These are phyloP conservation scores for Schizopygopsis malacanthus DNA, from an alignment of 2,797 vertebrate genomes.

Conservation along the genomic window DNA sequence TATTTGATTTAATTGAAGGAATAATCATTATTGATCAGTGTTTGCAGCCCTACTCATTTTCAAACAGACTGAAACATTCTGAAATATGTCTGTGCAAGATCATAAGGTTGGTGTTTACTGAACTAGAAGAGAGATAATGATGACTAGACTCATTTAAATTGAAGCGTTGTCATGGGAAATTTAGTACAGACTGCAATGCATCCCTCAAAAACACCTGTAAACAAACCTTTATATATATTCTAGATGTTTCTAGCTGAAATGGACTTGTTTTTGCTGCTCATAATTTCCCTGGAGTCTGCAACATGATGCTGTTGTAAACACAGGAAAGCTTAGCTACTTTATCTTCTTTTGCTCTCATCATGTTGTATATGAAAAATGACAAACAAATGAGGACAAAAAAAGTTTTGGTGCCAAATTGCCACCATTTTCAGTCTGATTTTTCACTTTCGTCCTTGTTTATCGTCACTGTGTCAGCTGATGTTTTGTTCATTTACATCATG, in stretches of 20 bases:
- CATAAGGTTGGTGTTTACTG: neutral
- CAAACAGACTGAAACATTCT: neutral
- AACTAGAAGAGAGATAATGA: neutral
- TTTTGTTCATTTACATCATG: constrained; percentile 36
- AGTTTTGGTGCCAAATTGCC: neutral
- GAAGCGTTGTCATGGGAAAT: constrained; percentile 15
- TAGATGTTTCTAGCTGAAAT: neutral
- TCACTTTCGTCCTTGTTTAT: constrained; percentile 3
- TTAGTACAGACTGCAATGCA: neutral
- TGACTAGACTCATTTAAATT: constrained; percentile 22
- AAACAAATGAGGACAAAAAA: neutral
- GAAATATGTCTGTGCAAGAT: neutral
- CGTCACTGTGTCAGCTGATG: constrained; percentile 8
- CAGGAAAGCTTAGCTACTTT: neutral
- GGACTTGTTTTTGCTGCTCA: neutral
- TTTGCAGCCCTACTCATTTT: constrained; percentile 3
- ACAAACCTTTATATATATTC: constrained; percentile 26
- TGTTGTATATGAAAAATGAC: neutral
- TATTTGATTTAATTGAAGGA: neutral
- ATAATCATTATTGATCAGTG: neutral
- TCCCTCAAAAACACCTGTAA: constrained; percentile 11
- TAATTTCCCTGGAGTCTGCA: constrained; percentile 21
- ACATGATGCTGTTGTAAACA: neutral
- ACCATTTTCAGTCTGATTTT: neutral
- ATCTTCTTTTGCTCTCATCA: neutral